A percentile compares a stretch with the other conserved stretches of the same genome.
phyloP scores from a whole-genome alignment of 2,888 invertebrate genomes.

The Chromoteleia sp. region DNA sequence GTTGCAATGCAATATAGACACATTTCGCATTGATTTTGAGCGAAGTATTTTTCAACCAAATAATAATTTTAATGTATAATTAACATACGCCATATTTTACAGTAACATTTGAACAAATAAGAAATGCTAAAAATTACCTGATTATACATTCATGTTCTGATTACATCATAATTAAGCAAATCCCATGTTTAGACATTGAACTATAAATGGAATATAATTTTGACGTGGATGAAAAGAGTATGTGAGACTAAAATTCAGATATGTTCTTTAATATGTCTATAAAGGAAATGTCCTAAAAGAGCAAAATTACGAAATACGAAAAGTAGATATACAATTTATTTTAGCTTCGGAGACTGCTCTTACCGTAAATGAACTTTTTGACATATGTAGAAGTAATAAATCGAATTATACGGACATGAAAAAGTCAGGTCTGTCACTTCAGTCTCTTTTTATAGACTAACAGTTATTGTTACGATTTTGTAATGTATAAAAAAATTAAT shows the following conservation, averaged over 20 bases:
- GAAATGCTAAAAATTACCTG: too few species aligned
- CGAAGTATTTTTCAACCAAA: neutral
- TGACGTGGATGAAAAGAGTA: neutral
- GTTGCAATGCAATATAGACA: constrained; percentile 43
- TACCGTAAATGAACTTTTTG: constrained; percentile 12
- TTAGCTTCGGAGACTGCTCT: constrained; percentile 35
- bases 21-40: constrained; percentile 16
- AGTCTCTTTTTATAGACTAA: too few species aligned
- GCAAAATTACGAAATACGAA: neutral
- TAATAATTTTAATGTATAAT: too few species aligned
- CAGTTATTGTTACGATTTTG: too few species aligned
- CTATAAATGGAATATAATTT: neutral
- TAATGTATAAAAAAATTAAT: too few species aligned
- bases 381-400: neutral
- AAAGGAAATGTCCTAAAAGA: neutral
- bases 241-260: neutral
- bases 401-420: constrained; percentile 16
- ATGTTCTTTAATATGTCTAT: neutral
- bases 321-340: neutral
- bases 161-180: too few species aligned
- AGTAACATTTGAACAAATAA: too few species aligned
- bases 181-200: neutral
- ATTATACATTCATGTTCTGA: too few species aligned
- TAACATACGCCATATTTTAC: too few species aligned
- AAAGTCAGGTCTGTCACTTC: neutral